A percentile compares a stretch with the other conserved stretches of the same genome.
Evolutionary conservation across 53 echinoderm and acorn worm species (phyloP).

Genomic region (Holothuria scabra): DNA sequence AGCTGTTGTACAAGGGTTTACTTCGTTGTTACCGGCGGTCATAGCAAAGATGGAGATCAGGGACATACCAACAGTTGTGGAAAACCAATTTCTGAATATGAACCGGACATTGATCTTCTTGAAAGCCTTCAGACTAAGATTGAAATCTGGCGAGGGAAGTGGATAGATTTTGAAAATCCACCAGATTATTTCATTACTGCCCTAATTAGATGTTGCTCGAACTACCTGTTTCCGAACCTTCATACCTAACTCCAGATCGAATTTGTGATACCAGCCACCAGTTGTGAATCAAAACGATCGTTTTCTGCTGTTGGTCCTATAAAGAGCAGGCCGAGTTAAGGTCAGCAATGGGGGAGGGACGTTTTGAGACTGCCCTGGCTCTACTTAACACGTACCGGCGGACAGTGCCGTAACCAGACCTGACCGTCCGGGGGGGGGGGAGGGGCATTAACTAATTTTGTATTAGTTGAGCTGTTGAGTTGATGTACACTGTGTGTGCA

Average conservation of each 20-base stretch:
- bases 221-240: slow-evolving; percentile 24
- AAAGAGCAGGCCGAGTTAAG: too few species aligned
- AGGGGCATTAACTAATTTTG: too few species aligned
- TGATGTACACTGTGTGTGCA: too few species aligned
- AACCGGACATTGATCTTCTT: background rate
- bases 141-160: slow-evolving; percentile 21
- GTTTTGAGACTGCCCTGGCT: too few species aligned
- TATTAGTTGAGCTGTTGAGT: too few species aligned
- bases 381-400: too few species aligned
- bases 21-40: too few species aligned
- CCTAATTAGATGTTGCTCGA: slow-evolving; percentile 1
- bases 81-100: slow-evolving; percentile 9
- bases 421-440: too few species aligned
- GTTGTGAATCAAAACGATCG: background rate
- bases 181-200: slow-evolving; percentile 8
- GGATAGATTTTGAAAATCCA: background rate
- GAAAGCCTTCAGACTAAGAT: slow-evolving; percentile 1
- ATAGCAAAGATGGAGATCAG: too few species aligned
- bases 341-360: too few species aligned
- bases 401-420: too few species aligned
- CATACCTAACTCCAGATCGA: slow-evolving; percentile 33
- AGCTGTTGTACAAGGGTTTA: background rate
- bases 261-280: slow-evolving; percentile 21
- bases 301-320: slow-evolving; percentile 5
- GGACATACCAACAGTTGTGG: slow-evolving; percentile 17